phyloP scores from a whole-genome alignment of 2,888 invertebrate species.

The Polyommatus icarus region DNA sequence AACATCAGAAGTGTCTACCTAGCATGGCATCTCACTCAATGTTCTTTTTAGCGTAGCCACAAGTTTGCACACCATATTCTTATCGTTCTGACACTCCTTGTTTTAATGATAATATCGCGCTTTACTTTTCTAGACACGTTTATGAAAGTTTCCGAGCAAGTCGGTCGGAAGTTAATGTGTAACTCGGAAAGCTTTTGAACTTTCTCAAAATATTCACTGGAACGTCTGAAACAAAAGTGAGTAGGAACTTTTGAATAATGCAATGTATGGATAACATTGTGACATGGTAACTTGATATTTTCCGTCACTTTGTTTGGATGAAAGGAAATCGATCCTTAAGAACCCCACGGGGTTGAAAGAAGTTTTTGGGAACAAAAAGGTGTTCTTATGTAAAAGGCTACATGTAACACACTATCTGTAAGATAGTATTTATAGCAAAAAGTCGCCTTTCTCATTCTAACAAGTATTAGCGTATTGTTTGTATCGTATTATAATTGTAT shows the following conservation, averaged over 20 bases:
- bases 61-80: background rate
- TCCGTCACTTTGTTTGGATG: background rate
- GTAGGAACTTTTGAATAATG: conserved; percentile 4
- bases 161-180: background rate
- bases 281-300: background rate
- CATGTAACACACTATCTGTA: too few species aligned
- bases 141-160: background rate
- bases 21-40: too few species aligned
- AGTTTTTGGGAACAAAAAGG: too few species aligned
- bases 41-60: too few species aligned
- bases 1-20: too few species aligned
- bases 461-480: too few species aligned
- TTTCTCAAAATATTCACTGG: background rate
- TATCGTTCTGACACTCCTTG: background rate
- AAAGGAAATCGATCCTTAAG: background rate
- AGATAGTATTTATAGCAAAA: too few species aligned
- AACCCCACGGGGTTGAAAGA: background rate
- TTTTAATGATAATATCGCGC: conserved; percentile 4
- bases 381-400: too few species aligned
- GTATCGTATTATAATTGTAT: too few species aligned
- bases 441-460: too few species aligned
- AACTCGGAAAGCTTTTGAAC: conserved; percentile 4
- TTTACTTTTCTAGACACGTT: background rate
- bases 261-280: background rate
- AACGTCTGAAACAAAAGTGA: background rate